Evolutionary conservation across 2,888 invertebrate genomes (phyloP).

Genomic region (Troides oblongomaculatus): DNA sequence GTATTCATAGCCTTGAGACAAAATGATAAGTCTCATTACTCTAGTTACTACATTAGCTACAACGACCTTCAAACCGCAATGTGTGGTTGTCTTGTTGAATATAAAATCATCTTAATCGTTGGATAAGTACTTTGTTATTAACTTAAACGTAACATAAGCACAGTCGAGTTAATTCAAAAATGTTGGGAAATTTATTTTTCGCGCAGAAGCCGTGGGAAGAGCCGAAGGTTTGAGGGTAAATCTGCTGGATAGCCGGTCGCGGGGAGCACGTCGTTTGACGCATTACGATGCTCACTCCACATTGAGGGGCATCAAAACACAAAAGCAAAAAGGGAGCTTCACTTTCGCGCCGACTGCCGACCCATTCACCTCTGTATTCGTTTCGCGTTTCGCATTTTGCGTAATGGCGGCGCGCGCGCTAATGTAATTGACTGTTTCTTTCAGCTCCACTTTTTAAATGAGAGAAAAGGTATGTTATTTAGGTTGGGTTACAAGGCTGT

Average conservation of each 20-base stretch:
- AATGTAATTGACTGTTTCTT: slow-evolving; percentile 68
- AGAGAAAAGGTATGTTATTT: slow-evolving; percentile 34
- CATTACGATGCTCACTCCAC: slow-evolving; percentile 13
- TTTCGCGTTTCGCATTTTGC: slow-evolving; percentile 47
- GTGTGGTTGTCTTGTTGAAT: too few species aligned
- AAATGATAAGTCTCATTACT: too few species aligned
- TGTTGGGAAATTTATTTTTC: not conserved
- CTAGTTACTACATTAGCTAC: too few species aligned
- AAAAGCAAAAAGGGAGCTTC: slow-evolving; percentile 24
- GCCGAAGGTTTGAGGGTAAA: not conserved
- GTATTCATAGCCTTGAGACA: too few species aligned
- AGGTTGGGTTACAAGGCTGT: slow-evolving; percentile 27
- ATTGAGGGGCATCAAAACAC: slow-evolving; percentile 23
- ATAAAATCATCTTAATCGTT: too few species aligned
- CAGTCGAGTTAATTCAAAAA: too few species aligned
- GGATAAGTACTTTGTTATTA: too few species aligned
- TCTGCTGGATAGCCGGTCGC: not conserved
- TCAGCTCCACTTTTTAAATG: slow-evolving; percentile 28
- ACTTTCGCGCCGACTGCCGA: slow-evolving; percentile 29
- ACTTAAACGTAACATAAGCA: too few species aligned
- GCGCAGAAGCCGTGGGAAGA: not conserved
- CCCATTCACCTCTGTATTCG: slow-evolving; percentile 26
- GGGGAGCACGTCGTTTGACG: slow-evolving; percentile 14
- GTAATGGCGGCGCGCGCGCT: slow-evolving; percentile 58
- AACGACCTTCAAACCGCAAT: too few species aligned